Percentiles rank a stretch among this genome's conserved stretches.
These are phyloP conservation scores for Machimus atricapillus DNA, from an alignment of 2,888 invertebrate genomes.

Conservation along the genomic window DNA sequence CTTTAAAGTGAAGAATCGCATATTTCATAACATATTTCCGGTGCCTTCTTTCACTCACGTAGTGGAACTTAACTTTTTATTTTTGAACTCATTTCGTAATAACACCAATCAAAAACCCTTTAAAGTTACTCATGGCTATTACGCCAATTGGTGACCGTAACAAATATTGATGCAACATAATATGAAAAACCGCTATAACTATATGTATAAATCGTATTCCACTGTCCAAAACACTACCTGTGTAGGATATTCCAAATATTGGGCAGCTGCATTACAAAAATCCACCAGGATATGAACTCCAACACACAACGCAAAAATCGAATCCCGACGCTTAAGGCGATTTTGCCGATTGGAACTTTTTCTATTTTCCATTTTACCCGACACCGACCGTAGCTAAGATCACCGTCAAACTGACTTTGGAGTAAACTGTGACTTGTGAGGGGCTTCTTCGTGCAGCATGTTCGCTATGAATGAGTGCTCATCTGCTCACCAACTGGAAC, in stretches of 20 bases:
- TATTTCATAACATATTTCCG: neutral
- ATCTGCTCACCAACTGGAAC: constrained; percentile 42
- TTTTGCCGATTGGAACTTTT: neutral
- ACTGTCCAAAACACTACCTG: neutral
- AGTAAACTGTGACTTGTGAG: neutral
- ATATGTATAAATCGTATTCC: neutral
- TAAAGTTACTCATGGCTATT: constrained; percentile 16
- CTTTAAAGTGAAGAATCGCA: neutral
- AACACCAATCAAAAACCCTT: neutral
- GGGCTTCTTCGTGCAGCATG: constrained; percentile 7
- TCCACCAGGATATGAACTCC: neutral
- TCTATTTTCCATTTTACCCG: neutral
- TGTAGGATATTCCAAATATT: constrained; percentile 38
- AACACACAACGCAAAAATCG: neutral
- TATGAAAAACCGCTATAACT: neutral
- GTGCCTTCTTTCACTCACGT: neutral
- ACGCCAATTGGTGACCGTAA: constrained; percentile 16
- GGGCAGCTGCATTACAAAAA: neutral
- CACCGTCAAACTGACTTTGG: constrained; percentile 9
- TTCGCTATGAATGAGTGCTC: constrained; percentile 33
- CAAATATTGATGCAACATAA: neutral
- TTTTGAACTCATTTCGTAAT: neutral
- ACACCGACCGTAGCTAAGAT: neutral
- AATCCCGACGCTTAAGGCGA: neutral
- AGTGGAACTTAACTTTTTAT: neutral